Evolutionary conservation across 2,797 vertebrate genomes (phyloP), one percentile per base, ranked within the genome.

Genomic region (Arrhamphus sclerolepis): DNA sequence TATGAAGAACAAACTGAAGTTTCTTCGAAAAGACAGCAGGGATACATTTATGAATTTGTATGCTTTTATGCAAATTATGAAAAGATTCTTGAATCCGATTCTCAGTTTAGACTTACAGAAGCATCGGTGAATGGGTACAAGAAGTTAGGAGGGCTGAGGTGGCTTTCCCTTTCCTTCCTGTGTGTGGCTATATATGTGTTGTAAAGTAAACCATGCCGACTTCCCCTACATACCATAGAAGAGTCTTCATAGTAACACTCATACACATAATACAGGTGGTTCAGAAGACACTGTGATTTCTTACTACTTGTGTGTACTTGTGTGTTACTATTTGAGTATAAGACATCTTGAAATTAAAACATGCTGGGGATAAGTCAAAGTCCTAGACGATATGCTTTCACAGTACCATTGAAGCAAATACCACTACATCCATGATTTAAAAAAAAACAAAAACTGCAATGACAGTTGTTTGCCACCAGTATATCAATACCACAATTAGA

Each of bases 131-230:
- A 56, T 21, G 29, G 46, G 53, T 38, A 26, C 20, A 46, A 50
- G 39, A 29, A 44, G 51, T 46, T 44, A 62, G 31, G 40, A 51
- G 66, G 50, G 59, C 51, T 73, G 44, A 74, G 57, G 62, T 29
- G 52, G 62, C 72, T 81, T 57, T 72, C 74, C 70, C 59, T 70
- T 76, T 78, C 64, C 70, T 77, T 79, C 70, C 70, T 70, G 47
- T 74, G 72, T 68, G 51, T 72, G 54, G 56, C 62, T 34, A 29
- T 26, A 11, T 54, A 17, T 74, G 72, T 78, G 66, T 77, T 87
- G 89, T 88, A 91, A 92, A 84, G 74, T 80, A 85, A 91, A 90
- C 87, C 59, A 46, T 65, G 76, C 72, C 87, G 81, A 90, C 85
- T 86, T 82, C 61, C 66, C 84, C 80, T 77, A 81, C 82, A 89